Evolutionary conservation across 2,888 invertebrate species (phyloP).

Genomic region (Dysmachus trigonus): DNA sequence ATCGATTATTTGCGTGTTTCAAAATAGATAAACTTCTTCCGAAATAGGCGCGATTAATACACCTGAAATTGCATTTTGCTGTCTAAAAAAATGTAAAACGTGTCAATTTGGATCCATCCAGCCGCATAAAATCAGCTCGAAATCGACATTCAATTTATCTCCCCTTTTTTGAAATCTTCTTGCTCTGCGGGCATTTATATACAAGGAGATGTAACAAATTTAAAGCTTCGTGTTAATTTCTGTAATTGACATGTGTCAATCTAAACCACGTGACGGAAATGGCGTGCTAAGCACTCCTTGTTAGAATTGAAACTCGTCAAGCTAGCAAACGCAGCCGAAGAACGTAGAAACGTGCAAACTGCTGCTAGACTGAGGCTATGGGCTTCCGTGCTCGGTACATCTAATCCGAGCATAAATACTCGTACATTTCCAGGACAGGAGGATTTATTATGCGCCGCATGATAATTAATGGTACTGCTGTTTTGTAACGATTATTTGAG

Average conservation of each 20-base stretch:
- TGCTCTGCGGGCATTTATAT: not conserved
- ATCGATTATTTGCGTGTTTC: too few species aligned
- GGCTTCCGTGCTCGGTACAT: not conserved
- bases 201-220: not conserved
- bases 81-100: not conserved
- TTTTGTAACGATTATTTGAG: not conserved
- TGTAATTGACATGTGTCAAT: constrained; percentile 49
- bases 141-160: not conserved
- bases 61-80: not conserved
- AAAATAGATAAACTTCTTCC: too few species aligned
- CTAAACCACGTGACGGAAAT: constrained; percentile 46
- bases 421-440: not conserved
- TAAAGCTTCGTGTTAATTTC: constrained; percentile 19
- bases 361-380: not conserved
- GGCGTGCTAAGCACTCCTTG: constrained; percentile 34
- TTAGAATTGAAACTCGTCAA: not conserved
- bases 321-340: not conserved
- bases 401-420: constrained; percentile 14
- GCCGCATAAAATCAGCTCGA: not conserved
- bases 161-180: not conserved
- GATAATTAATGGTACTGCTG: constrained; percentile 31
- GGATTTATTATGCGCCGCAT: constrained; percentile 38
- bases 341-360: not conserved
- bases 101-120: not conserved
- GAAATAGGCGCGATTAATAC: not conserved